These are phyloP conservation scores for Salvelinus fontinalis DNA, from an alignment of 2,113 vertebrate species.

Conservation along the genomic window DNA sequence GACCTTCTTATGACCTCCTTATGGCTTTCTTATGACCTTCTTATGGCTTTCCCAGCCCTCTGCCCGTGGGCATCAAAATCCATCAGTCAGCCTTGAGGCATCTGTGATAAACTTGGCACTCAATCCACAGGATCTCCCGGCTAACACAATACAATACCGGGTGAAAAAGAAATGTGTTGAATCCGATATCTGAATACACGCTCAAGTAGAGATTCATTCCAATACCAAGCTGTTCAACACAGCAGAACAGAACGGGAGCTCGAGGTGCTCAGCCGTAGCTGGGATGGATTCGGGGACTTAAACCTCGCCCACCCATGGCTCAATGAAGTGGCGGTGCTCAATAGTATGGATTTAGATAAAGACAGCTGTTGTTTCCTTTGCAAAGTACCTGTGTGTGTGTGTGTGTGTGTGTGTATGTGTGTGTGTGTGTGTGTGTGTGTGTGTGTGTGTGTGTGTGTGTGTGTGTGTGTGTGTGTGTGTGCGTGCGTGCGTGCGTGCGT, in stretches of 20 bases:
- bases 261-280: slow-evolving; percentile 8
- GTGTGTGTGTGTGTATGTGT: neutral
- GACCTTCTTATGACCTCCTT: too few relatives aligned
- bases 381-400: neutral
- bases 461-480: slow-evolving; percentile 11
- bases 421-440: slow-evolving; percentile 1
- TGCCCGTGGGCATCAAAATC: slow-evolving; percentile 44
- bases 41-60: slow-evolving; percentile 45
- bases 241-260: too few relatives aligned
- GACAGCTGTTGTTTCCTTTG: slow-evolving; percentile 27
- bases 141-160: too few relatives aligned
- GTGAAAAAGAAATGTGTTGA: neutral
- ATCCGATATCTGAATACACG: slow-evolving; percentile 30
- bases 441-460: neutral
- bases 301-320: slow-evolving; percentile 31
- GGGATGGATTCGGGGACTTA: slow-evolving; percentile 28
- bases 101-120: slow-evolving; percentile 47
- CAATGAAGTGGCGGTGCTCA: slow-evolving; percentile 15
- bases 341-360: slow-evolving; percentile 45
- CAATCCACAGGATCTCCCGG: slow-evolving; percentile 17
- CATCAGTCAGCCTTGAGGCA: slow-evolving; percentile 34
- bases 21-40: slow-evolving; percentile 25
- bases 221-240: slow-evolving; percentile 52
- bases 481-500: neutral
- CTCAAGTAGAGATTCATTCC: slow-evolving; percentile 28